These are phyloP conservation scores for Busseola fusca DNA, from an alignment of 2,888 invertebrate genomes.

Conservation along the genomic window DNA sequence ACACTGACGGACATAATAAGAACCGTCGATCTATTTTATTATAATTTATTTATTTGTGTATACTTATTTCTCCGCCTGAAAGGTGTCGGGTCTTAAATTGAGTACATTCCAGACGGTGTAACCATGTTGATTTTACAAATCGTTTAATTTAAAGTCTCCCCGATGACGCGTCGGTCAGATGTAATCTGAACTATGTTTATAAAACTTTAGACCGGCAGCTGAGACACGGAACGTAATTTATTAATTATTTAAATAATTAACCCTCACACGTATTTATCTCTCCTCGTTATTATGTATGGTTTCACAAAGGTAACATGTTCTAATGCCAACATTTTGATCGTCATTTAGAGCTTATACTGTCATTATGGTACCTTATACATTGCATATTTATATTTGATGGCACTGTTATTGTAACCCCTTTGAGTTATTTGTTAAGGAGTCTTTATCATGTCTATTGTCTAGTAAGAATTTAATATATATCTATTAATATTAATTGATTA, in stretches of 20 bases:
- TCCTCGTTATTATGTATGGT: constrained; percentile 56
- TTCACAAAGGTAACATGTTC: constrained; percentile 49
- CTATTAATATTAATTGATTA: constrained; percentile 80
- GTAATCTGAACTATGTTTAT: constrained; percentile 82
- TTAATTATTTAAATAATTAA: constrained; percentile 53
- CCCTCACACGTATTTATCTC: constrained; percentile 49
- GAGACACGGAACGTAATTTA: constrained; percentile 58
- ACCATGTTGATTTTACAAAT: constrained; percentile 84
- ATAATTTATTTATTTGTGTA: constrained; percentile 71
- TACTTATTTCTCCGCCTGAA: constrained; percentile 84
- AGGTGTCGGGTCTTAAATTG: constrained; percentile 86
- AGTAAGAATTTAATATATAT: constrained; percentile 87
- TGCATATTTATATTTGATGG: constrained; percentile 84
- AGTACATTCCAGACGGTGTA: constrained; percentile 88
- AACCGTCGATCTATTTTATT: constrained; percentile 63
- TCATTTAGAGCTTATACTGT: constrained; percentile 83
- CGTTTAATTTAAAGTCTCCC: constrained; percentile 64
- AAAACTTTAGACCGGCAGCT: constrained; percentile 75
- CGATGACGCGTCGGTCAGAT: constrained; percentile 75
- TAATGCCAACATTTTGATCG: constrained; percentile 71
- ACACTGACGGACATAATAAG: constrained; percentile 48
- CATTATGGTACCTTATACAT: constrained; percentile 83
- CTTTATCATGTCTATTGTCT: constrained; percentile 88
- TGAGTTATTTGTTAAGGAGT: constrained; percentile 88
- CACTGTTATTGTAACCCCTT: constrained; percentile 87